phyloP scores from a whole-genome alignment of 1,140 invertebrate species.

The Campoletis sonorensis region DNA sequence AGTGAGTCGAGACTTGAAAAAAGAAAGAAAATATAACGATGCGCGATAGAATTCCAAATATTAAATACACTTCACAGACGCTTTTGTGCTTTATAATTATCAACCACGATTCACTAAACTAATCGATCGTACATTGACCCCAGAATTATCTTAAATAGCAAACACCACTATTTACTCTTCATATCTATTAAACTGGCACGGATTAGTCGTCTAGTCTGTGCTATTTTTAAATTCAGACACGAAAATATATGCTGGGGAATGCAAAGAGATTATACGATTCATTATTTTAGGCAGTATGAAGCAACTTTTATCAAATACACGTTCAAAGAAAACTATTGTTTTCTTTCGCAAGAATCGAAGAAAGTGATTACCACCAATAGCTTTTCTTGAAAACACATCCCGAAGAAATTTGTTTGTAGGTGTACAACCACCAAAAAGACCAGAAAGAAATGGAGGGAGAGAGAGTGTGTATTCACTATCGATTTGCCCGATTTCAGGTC shows the following conservation, averaged over 20 bases:
- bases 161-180: not conserved
- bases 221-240: too few species aligned
- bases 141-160: not conserved
- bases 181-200: not conserved
- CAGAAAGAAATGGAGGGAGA: too few species aligned
- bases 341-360: not conserved
- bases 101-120: not conserved
- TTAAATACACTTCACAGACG: slow-evolving; percentile 7
- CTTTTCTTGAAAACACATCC: too few species aligned
- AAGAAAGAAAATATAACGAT: too few species aligned
- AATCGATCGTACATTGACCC: slow-evolving; percentile 5
- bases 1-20: slow-evolving; percentile 7
- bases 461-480: slow-evolving; percentile 7
- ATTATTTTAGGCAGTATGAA: too few species aligned
- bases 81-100: not conserved
- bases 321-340: not conserved
- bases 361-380: not conserved
- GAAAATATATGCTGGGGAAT: too few species aligned
- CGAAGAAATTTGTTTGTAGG: too few species aligned
- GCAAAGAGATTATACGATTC: too few species aligned
- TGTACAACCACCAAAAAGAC: too few species aligned
- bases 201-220: too few species aligned
- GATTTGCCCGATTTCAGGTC: slow-evolving; percentile 43
- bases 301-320: not conserved
- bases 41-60: slow-evolving; percentile 28